These are phyloP conservation scores for Laterallus jamaicensis DNA, from an alignment of 2,113 vertebrate species.

Conservation along the genomic window DNA sequence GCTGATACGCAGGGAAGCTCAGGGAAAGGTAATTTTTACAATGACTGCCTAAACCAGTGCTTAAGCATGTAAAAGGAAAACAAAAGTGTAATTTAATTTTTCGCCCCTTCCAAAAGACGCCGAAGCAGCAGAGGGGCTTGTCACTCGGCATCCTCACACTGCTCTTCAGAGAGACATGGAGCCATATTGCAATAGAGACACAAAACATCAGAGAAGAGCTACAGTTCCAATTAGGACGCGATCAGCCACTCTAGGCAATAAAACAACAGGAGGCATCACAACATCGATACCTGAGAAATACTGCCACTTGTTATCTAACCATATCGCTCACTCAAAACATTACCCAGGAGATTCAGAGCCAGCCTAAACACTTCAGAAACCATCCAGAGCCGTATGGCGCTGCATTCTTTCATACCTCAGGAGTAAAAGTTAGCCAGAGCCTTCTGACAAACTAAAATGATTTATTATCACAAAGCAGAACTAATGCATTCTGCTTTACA, in stretches of 20 bases:
- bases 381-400: conserved; percentile 77
- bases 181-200: conserved; percentile 80
- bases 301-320: conserved; percentile 85
- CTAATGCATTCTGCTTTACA: conserved; percentile 89
- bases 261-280: conserved; percentile 81
- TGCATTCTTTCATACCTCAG: conserved; percentile 73
- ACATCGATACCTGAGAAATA: conserved; percentile 82
- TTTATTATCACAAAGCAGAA: conserved; percentile 87
- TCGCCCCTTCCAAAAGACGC: background rate
- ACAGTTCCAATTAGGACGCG: conserved; percentile 84
- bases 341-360: conserved; percentile 78
- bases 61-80: conserved; percentile 17
- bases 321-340: conserved; percentile 83
- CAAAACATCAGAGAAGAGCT: conserved; percentile 80
- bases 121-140: background rate
- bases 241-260: conserved; percentile 81
- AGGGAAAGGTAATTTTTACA: background rate
- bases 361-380: conserved; percentile 80
- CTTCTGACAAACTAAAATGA: conserved; percentile 82
- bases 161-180: background rate
- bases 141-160: background rate
- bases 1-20: background rate
- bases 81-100: conserved; percentile 27
- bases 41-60: background rate
- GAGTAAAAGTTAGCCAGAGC: conserved; percentile 80